phyloP scores from a whole-genome alignment of 2,113 vertebrate genomes.

The Jaculus jaculus region DNA sequence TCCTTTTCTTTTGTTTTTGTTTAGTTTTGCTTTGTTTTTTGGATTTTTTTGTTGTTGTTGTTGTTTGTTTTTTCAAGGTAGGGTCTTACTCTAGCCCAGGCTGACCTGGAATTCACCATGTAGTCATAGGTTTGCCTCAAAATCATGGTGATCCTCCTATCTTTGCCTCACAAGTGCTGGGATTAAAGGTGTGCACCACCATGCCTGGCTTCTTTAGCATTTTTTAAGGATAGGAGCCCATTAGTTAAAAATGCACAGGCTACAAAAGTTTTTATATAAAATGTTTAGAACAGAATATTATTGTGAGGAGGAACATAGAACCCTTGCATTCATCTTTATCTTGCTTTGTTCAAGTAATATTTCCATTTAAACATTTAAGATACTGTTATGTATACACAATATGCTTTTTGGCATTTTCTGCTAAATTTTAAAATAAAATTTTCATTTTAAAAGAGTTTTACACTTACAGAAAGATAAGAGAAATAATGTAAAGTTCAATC shows the following conservation, averaged over 20 bases:
- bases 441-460: slow-evolving; percentile 2
- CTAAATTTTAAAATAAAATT: neutral
- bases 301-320: neutral
- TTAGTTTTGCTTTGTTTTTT: no score
- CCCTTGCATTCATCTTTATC: neutral
- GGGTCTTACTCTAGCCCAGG: no score
- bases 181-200: no score
- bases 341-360: slow-evolving; percentile 34
- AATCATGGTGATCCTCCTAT: no score
- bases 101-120: no score
- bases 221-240: slow-evolving; percentile 7
- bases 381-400: neutral
- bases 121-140: no score
- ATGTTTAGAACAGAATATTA: neutral
- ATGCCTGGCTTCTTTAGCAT: neutral
- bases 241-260: slow-evolving; percentile 29
- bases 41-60: no score
- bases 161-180: no score
- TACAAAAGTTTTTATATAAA: slow-evolving; percentile 4
- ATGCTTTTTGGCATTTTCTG: neutral
- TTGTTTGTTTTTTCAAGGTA: no score
- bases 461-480: neutral
- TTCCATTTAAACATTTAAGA: neutral
- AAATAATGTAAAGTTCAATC: neutral
- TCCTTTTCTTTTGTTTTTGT: no score